Conservation (phyloP, 1,140 invertebrate species). For the Neodiprion pinetum region DNA sequence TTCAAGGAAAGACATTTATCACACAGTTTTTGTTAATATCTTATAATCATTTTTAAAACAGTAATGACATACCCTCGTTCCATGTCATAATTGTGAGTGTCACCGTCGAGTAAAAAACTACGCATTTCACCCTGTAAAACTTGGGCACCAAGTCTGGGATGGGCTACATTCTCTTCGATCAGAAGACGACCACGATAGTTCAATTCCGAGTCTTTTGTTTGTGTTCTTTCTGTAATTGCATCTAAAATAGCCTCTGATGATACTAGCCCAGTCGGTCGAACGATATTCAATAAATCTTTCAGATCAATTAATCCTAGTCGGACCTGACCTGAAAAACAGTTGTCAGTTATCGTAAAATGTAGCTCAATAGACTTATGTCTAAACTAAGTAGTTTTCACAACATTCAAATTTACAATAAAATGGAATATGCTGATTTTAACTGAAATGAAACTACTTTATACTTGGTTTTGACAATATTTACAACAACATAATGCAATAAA, state of each 20-base stretch:
- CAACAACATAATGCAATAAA: neutral
- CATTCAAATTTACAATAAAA: slow-evolving; percentile 6
- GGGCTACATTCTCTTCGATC: slow-evolving; percentile 91
- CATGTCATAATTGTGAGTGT: slow-evolving; percentile 88
- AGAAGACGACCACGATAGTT: slow-evolving; percentile 82
- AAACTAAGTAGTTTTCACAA: slow-evolving; percentile 13
- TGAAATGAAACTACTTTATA: slow-evolving; percentile 22
- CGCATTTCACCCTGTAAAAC: slow-evolving; percentile 89
- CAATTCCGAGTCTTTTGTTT: slow-evolving; percentile 78
- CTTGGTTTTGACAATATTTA: neutral
- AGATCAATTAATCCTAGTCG: slow-evolving; percentile 88
- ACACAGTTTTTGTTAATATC: neutral
- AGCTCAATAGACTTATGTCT: slow-evolving; percentile 20
- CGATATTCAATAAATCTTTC: slow-evolving; percentile 85
- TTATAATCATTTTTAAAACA: slow-evolving; percentile 10
- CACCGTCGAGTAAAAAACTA: slow-evolving; percentile 85
- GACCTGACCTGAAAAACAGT: slow-evolving; percentile 63
- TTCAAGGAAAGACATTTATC: neutral
- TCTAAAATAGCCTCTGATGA: slow-evolving; percentile 91
- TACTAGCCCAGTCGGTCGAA: slow-evolving; percentile 85
- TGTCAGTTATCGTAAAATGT: neutral
- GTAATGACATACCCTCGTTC: slow-evolving; percentile 70
- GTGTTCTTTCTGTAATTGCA: slow-evolving; percentile 87
- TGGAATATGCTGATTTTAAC: slow-evolving; percentile 17
- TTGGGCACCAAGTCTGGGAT: slow-evolving; percentile 76